Evolutionary conservation across 2,113 vertebrate genomes (phyloP), one percentile per base, ranked within the genome.

Genomic region (Nothocercus julius): DNA sequence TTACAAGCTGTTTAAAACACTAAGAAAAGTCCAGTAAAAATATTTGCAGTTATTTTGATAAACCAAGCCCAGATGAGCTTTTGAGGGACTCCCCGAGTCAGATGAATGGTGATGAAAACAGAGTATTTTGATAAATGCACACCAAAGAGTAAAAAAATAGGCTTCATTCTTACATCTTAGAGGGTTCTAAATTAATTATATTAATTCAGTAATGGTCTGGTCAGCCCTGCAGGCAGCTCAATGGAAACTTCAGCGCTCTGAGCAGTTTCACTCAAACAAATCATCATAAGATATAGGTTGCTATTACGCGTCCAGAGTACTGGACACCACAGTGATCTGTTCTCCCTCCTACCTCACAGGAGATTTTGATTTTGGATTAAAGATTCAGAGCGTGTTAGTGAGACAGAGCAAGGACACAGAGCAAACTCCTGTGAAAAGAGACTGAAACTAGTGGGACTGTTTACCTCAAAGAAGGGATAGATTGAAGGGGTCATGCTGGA

Each of bases 351-450:
- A 10, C 30, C 38, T 83, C 58, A 80, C 75, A 80, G 62, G 73
- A 83, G 28, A 86, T 25, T 45, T 80, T 83, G 38, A 72, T 20
- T 67, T 95, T 80, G 36, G 36, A 72, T 83, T 81, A 68, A 28
- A 58, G 28, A 72, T 83, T 83, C 77, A 83, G 58, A 36, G 34
- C 53, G 7, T 17, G 25, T 25, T 63, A n/a, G 59, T 38, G 82
- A 81, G 78, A 58, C 86, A 84, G 59, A 84, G 30, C 25, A 49
- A 90, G 47, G 18, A 25, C n/a, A 81, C 5, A 3, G 64, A 77
- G 42, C 54, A 84, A 68, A 64, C 59, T 73, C 47, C 45, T 0
- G 0, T 38, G 59, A 76, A 42, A 32, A 82, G 27, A 89, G 24
- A 63, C 69, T 63, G 58, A 87, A 90, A 73, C 47, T 63, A 32